Evolutionary conservation across 37 sponge, comb jelly and placozoan species (phyloP).

Genomic region (Crambe crambe): DNA sequence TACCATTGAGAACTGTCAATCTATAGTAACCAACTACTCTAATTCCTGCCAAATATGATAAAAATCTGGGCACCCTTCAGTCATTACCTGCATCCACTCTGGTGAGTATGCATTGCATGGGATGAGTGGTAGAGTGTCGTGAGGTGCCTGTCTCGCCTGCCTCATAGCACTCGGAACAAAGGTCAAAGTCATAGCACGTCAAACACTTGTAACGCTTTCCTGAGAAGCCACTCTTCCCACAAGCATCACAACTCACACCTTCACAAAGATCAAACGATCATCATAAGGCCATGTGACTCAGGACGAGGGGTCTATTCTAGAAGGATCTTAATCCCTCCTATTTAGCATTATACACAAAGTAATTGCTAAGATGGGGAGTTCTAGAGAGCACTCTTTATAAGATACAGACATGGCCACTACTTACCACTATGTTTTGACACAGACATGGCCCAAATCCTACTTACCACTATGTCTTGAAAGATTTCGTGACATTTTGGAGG

Average conservation of each 20-base stretch:
- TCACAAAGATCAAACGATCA: not conserved
- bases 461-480: constrained; percentile 64
- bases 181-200: constrained; percentile 93
- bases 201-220: constrained; percentile 96
- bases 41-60: not conserved
- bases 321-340: too few relatives aligned
- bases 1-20: not conserved
- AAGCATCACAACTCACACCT: constrained; percentile 96
- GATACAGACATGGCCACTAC: too few relatives aligned
- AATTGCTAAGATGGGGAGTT: too few relatives aligned
- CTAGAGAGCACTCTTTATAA: too few relatives aligned
- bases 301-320: too few relatives aligned
- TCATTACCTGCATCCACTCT: constrained; percentile 79
- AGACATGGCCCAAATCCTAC: not conserved
- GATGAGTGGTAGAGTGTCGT: constrained; percentile 71
- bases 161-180: constrained; percentile 88
- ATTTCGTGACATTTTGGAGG: constrained; percentile 49
- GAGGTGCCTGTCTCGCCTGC: constrained; percentile 67
- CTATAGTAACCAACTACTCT: not conserved
- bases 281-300: too few relatives aligned
- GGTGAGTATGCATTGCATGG: constrained; percentile 95
- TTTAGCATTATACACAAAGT: too few relatives aligned
- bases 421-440: too few relatives aligned
- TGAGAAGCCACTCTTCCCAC: constrained; percentile 84
- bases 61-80: not conserved